These are phyloP conservation scores for Alouatta palliata DNA, from an alignment of 2,113 vertebrate genomes.

Conservation along the genomic window DNA sequence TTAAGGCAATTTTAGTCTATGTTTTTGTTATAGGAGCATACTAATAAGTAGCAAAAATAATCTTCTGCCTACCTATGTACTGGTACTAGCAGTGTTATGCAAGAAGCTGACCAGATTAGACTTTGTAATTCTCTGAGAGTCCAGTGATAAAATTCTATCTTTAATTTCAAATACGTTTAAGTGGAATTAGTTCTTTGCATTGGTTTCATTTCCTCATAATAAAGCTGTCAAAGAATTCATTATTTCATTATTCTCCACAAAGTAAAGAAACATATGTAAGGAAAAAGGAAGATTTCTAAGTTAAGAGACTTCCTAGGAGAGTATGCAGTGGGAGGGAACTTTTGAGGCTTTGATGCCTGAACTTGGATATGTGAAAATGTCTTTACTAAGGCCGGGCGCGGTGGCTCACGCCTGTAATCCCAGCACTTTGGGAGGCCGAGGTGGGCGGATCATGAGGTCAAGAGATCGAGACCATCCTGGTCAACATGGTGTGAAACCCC, in stretches of 20 bases:
- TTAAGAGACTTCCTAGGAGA: not conserved
- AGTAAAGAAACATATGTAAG: not conserved
- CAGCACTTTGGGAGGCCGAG: no score
- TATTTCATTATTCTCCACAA: not conserved
- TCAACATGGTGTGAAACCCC: no score
- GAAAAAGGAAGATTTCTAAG: not conserved
- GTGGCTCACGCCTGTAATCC: no score
- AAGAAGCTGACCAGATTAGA: not conserved
- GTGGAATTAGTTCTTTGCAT: not conserved
- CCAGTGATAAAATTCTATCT: not conserved
- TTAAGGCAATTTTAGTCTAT: not conserved
- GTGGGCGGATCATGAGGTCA: no score
- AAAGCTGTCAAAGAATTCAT: not conserved
- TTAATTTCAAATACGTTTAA: not conserved
- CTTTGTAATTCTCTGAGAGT: not conserved
- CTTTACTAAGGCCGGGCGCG: no score
- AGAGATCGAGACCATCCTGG: no score
- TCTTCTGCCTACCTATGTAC: not conserved
- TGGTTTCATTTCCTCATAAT: not conserved
- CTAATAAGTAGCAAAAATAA: not conserved
- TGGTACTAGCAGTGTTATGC: not conserved
- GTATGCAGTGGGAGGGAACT: not conserved
- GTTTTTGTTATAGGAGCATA: not conserved
- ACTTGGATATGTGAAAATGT: not conserved
- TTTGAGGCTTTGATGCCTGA: not conserved